Percentiles rank a stretch among this genome's conserved stretches.
Evolutionary conservation across 2,797 vertebrate species (phyloP).

Genomic region (Enoplosus armatus): DNA sequence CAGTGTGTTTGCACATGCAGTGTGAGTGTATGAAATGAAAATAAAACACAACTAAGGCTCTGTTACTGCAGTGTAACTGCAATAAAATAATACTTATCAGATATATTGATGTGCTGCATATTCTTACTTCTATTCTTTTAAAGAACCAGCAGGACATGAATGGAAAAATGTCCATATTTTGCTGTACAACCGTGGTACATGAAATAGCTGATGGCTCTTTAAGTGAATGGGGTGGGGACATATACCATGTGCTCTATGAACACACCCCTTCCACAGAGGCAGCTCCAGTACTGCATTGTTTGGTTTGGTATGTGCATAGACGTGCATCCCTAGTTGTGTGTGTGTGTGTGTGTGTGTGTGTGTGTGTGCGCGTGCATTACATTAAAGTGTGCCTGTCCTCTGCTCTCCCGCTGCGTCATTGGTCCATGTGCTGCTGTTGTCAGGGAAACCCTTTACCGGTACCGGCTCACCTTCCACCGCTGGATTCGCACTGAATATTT

Average conservation of each 20-base stretch:
- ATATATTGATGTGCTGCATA: not conserved
- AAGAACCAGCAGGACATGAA: slow-evolving; percentile 4
- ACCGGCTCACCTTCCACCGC: slow-evolving; percentile 82
- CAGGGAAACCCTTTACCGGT: slow-evolving; percentile 87
- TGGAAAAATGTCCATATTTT: slow-evolving; percentile 12
- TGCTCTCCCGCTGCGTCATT: slow-evolving; percentile 45
- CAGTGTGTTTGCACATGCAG: not conserved
- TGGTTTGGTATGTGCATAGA: slow-evolving; percentile 42
- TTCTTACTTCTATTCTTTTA: not conserved
- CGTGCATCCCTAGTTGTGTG: slow-evolving; percentile 8
- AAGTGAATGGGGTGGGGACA: slow-evolving; percentile 60
- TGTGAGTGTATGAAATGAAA: not conserved
- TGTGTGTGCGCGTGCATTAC: slow-evolving; percentile 15
- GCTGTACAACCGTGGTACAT: not conserved
- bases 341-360: not conserved
- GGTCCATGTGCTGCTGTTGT: slow-evolving; percentile 84
- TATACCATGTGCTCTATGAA: slow-evolving; percentile 66
- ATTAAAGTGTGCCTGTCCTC: slow-evolving; percentile 28
- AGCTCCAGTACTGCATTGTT: slow-evolving; percentile 56
- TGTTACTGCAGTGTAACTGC: slow-evolving; percentile 40
- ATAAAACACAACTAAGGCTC: not conserved
- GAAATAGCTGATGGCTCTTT: slow-evolving; percentile 66
- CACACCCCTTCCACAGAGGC: slow-evolving; percentile 51
- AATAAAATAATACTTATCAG: not conserved
- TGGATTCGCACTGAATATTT: slow-evolving; percentile 86